phyloP scores from a whole-genome alignment of 2,888 invertebrate species.

The Trachelus troglodyta region DNA sequence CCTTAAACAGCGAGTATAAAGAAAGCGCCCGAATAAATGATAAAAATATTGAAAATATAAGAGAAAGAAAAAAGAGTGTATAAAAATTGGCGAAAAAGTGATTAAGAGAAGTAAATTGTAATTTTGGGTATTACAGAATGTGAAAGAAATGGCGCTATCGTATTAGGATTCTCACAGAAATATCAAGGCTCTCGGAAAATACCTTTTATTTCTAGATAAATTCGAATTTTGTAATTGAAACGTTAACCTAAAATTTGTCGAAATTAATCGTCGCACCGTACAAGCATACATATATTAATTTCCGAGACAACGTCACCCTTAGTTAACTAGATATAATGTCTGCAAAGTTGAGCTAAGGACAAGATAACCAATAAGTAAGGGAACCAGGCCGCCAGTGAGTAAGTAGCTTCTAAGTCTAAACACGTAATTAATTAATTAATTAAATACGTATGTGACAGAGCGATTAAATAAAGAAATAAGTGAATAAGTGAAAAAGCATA shows the following conservation, averaged over 20 bases:
- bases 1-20: conserved; percentile 55
- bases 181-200: conserved; percentile 11
- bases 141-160: conserved; percentile 1
- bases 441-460: background rate
- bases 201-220: background rate
- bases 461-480: conserved; percentile 31
- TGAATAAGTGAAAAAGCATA: conserved; percentile 36
- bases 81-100: background rate
- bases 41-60: conserved; percentile 25
- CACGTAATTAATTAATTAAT: conserved; percentile 49
- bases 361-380: background rate
- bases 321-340: background rate
- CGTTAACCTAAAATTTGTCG: background rate
- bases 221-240: background rate
- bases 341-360: background rate
- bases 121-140: conserved; percentile 1
- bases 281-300: background rate
- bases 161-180: conserved; percentile 7
- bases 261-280: background rate
- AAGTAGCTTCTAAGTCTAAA: conserved; percentile 56
- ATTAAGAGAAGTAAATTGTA: background rate
- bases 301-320: background rate
- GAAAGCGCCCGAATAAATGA: conserved; percentile 53
- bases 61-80: background rate
- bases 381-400: conserved; percentile 11